Base-by-base conservation (phyloP, 2,888 invertebrate species). In the Hymenopus coronatus region DNA sequence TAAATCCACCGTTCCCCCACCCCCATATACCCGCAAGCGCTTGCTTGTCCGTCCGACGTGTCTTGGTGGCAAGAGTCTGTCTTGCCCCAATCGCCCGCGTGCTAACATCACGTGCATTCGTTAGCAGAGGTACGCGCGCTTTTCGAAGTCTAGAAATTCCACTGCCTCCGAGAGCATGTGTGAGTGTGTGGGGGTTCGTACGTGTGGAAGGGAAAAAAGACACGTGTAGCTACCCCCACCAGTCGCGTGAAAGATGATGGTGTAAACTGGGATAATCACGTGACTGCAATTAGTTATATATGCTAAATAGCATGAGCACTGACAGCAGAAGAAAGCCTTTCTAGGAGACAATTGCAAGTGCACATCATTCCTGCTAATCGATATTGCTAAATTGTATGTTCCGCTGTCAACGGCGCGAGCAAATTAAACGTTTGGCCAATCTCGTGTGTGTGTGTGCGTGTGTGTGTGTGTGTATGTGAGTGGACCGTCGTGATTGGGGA, bases 341-440 rank as follows among this genome's bases (percentile, higher is more conserved):
- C 3, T 40, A 0, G 20, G 54, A 70, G 54, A 70, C 54, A 70
- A 70, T 70, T 70, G 54, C 20, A 70, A 15, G 54, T 3, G 54
- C 54, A 70, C 15, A 70, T 20, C 20, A 20, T 25, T 70, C 40
- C 54, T 87, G 8, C 82, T 87, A 87, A 82, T 87, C 87, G 82
- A 87, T 87, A 87, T 33, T 33, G 87, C 87, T 87, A 82, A 87
- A 87, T 87, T 87, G 40, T 87, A 87, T 87, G 87, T 87, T 81
- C 81, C 87, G 28, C 28, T 28, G 30, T 33, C 40, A 33, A 40
- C 28, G 82, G 9, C 20, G 33, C 40, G 28, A 33, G 87, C 81
- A 82, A 87, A 87, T 87, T 81, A 87, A 87, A 30, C 87, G 87
- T 87, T 87, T 87, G 82, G 82, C 33, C 87, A 87, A 2, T 86